Evolutionary conservation across 2,888 invertebrate species (phyloP).

Genomic region (Stenotaenia linearis): DNA sequence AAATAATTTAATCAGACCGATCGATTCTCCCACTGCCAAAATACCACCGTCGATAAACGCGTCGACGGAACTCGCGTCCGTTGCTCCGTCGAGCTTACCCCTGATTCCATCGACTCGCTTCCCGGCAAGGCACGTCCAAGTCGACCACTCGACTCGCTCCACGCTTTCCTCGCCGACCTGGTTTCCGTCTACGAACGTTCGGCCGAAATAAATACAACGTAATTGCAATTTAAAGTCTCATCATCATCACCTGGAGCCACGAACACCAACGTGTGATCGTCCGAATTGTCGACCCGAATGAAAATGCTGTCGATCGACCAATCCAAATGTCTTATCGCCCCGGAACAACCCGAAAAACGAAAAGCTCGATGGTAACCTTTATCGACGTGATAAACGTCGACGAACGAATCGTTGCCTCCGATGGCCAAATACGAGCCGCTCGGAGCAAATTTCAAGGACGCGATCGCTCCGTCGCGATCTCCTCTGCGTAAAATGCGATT

Average conservation of each 20-base stretch:
- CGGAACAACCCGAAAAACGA: constrained; percentile 47
- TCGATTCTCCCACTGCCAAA: constrained; percentile 50
- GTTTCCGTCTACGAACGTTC: no score
- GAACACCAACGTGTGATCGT: constrained; percentile 47
- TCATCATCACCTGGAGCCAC: no score
- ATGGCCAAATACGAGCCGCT: constrained; percentile 49
- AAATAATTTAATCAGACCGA: constrained; percentile 50
- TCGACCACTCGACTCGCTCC: constrained; percentile 43
- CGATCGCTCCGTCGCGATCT: constrained; percentile 49
- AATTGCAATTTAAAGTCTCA: no score
- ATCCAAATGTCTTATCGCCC: constrained; percentile 50
- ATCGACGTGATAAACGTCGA: constrained; percentile 47
- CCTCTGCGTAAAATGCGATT: constrained; percentile 45
- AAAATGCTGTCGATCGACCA: constrained; percentile 49
- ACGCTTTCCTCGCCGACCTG: not conserved
- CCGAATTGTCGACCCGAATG: constrained; percentile 49
- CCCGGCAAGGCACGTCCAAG: constrained; percentile 49
- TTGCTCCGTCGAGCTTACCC: constrained; percentile 49
- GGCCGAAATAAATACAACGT: no score
- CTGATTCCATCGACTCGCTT: constrained; percentile 47
- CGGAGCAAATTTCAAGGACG: constrained; percentile 50
- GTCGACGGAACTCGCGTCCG: constrained; percentile 48
- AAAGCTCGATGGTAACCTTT: constrained; percentile 42
- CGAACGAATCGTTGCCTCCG: constrained; percentile 49
- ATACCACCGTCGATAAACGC: constrained; percentile 44